Conservation (phyloP, 2,797 vertebrate genomes). For the Otus scops region DNA sequence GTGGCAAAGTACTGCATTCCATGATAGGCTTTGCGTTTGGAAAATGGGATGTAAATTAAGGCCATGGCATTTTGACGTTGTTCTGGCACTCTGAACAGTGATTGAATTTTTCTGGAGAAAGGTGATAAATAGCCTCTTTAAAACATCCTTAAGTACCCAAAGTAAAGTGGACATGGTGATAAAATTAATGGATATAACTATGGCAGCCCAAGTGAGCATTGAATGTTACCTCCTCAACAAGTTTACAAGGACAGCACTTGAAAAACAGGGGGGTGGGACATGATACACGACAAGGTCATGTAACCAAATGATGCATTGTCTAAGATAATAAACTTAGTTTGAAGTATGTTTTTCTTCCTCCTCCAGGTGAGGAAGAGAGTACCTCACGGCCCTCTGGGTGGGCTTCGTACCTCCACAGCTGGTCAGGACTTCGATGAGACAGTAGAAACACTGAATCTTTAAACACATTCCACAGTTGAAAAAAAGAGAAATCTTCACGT, state of each 20-base stretch:
- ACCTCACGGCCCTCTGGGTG: constrained; percentile 85
- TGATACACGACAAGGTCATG: not conserved
- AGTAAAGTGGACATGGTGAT: not conserved
- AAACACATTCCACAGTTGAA: constrained; percentile 38
- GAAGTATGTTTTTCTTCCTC: not conserved
- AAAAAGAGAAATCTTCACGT: not conserved
- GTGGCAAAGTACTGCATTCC: not conserved
- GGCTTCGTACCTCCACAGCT: constrained; percentile 97
- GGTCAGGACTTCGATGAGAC: constrained; percentile 89
- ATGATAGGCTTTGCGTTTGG: not conserved
- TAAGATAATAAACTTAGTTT: not conserved
- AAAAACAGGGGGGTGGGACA: not conserved
- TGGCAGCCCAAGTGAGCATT: not conserved
- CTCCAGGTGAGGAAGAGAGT: constrained; percentile 87
- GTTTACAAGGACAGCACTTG: not conserved
- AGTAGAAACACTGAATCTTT: not conserved
- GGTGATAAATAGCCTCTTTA: not conserved
- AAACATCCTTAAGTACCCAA: not conserved
- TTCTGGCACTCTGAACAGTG: not conserved
- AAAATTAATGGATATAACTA: not conserved
- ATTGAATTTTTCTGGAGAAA: not conserved
- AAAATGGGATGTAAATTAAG: not conserved
- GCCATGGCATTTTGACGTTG: not conserved
- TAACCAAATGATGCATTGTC: not conserved
- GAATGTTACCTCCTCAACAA: not conserved